Conservation (phyloP, 2,113 vertebrate species). For the Merops nubicus region DNA sequence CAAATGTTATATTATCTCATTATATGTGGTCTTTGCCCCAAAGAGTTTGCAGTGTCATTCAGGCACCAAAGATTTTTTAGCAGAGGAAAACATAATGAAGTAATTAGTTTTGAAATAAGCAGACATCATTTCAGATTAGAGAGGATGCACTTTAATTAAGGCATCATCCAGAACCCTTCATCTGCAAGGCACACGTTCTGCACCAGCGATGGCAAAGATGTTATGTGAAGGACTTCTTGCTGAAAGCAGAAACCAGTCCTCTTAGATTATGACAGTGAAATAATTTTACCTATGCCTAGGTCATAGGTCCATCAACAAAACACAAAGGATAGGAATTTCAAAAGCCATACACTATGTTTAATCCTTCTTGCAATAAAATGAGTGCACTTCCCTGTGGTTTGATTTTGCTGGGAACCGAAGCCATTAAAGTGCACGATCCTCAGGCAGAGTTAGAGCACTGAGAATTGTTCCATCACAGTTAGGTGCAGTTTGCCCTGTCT, state of each 20-base stretch:
- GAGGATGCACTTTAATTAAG: constrained; percentile 42
- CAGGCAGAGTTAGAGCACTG: neutral
- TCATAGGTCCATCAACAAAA: neutral
- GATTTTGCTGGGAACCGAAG: neutral
- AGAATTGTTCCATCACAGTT: constrained; percentile 44
- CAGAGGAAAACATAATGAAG: constrained; percentile 11
- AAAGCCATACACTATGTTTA: neutral
- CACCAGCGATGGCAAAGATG: neutral
- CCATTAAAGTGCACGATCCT: neutral
- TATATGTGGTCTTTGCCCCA: constrained; percentile 1
- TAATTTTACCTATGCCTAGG: neutral
- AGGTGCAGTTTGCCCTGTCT: neutral
- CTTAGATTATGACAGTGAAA: neutral
- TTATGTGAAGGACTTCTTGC: neutral
- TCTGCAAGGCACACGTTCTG: neutral
- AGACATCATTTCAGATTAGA: constrained; percentile 2
- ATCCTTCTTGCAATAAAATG: neutral
- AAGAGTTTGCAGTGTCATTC: neutral
- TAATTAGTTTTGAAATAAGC: constrained; percentile 26
- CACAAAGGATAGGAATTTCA: neutral
- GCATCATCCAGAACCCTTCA: neutral
- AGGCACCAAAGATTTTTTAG: neutral
- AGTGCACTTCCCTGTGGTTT: neutral
- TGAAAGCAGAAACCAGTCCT: neutral
- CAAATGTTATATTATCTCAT: neutral